Evolutionary conservation across 1,140 invertebrate species (phyloP).

Genomic region (Maniola jurtina): DNA sequence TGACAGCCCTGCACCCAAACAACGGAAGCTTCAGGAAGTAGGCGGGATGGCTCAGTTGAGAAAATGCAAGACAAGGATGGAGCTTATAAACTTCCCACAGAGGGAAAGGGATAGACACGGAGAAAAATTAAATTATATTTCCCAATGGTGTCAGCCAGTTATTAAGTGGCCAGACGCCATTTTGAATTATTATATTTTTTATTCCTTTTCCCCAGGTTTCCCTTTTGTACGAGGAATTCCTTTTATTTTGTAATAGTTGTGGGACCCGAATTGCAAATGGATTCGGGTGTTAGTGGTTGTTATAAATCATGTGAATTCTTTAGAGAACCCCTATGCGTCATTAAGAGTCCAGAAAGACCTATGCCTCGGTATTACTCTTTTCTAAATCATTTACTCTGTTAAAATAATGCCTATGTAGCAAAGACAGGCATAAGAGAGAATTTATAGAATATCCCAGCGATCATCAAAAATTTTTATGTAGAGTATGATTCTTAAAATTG

Average conservation of each 20-base stretch:
- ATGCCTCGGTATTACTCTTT: conserved; percentile 7
- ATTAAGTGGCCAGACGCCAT: conserved; percentile 79
- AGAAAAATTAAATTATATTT: conserved; percentile 81
- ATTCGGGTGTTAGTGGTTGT: conserved; percentile 45
- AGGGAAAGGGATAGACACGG: conserved; percentile 47
- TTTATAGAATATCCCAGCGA: too few species aligned
- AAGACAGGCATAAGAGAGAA: too few species aligned
- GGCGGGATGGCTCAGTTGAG: conserved; percentile 52
- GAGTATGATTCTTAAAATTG: too few species aligned
- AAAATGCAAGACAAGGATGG: conserved; percentile 53
- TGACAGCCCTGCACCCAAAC: conserved; percentile 41
- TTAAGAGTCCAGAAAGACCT: conserved; percentile 26
- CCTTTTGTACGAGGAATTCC: conserved; percentile 66
- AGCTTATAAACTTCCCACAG: conserved; percentile 24
- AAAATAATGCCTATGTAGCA: too few species aligned
- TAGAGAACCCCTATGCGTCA: conserved; percentile 46
- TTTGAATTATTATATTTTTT: conserved; percentile 78
- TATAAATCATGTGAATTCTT: conserved; percentile 51
- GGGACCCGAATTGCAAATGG: conserved; percentile 61
- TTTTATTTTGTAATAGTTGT: conserved; percentile 71
- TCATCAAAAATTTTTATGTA: too few species aligned
- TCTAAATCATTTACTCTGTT: conserved; percentile 6
- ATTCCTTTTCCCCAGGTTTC: conserved; percentile 65
- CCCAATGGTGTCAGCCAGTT: conserved; percentile 80
- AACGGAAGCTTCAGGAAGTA: conserved; percentile 57